A percentile compares a stretch with the other conserved stretches of the same genome.
Conservation (phyloP, 1,140 invertebrate genomes). For the Calliphora vicina region DNA sequence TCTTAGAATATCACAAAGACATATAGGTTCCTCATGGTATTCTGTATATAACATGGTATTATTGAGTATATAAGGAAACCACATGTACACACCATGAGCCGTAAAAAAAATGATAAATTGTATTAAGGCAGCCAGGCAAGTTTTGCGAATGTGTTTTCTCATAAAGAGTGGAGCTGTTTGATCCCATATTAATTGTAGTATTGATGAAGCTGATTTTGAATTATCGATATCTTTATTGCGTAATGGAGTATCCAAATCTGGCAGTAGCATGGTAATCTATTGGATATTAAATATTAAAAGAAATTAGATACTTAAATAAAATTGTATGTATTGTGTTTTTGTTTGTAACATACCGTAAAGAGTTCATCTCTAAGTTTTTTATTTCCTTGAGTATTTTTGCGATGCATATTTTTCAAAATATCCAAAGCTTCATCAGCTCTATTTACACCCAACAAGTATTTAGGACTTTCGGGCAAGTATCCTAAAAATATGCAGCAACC, state of each 20-base stretch:
- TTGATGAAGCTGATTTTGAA: not conserved
- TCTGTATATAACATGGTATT: constrained; percentile 57
- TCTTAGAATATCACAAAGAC: constrained; percentile 46
- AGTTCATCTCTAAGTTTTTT: not conserved
- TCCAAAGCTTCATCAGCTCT: constrained; percentile 66
- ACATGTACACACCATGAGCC: constrained; percentile 67
- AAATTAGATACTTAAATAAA: not conserved
- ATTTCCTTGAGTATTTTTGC: constrained; percentile 65
- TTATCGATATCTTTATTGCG: not conserved
- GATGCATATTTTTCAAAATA: constrained; percentile 68
- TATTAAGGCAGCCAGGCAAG: constrained; percentile 63
- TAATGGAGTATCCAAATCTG: constrained; percentile 33
- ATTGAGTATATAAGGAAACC: constrained; percentile 67
- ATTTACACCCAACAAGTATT: constrained; percentile 70
- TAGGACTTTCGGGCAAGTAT: constrained; percentile 76
- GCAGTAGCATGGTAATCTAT: constrained; percentile 30
- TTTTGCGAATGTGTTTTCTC: constrained; percentile 63
- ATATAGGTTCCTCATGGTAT: constrained; percentile 31
- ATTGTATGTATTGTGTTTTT: not conserved
- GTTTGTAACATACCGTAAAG: not conserved
- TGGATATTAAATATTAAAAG: not conserved
- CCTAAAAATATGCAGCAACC: constrained; percentile 67
- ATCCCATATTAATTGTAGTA: constrained; percentile 58
- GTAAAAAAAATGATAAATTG: constrained; percentile 66
- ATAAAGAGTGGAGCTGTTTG: constrained; percentile 66